These are phyloP conservation scores for Echinometra lucunter DNA, from an alignment of 53 echinoderm and acorn worm species.

Conservation along the genomic window DNA sequence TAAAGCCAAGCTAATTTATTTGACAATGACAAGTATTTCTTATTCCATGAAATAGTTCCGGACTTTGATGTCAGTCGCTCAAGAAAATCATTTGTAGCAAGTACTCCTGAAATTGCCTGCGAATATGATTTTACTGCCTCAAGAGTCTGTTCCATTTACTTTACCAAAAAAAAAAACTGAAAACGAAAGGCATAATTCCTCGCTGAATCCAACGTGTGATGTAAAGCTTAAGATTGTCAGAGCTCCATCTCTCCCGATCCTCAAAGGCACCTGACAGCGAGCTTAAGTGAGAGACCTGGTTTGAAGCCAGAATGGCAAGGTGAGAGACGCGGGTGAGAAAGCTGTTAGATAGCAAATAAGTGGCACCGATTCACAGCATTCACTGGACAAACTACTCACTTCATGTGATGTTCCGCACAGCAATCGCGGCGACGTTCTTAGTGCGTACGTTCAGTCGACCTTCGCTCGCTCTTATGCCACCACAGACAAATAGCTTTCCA, in stretches of 20 bases:
- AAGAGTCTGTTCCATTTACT: neutral
- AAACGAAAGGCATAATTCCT: neutral
- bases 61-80: neutral
- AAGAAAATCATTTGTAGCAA: neutral
- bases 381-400: neutral
- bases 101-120: neutral
- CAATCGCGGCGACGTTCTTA: neutral
- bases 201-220: neutral
- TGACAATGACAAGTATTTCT: neutral
- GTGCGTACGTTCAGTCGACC: neutral
- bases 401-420: neutral
- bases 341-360: neutral
- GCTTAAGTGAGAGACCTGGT: neutral
- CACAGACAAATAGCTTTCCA: too few relatives aligned
- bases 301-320: neutral
- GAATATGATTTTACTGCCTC: neutral
- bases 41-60: constrained; percentile 9
- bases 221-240: neutral
- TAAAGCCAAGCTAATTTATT: neutral
- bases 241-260: neutral
- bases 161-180: neutral
- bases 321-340: constrained; percentile 11
- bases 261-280: neutral
- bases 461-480: constrained; percentile 8
- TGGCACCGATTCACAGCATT: constrained; percentile 5